phyloP scores from a whole-genome alignment of 2,888 invertebrate species.

The Blomia tropicalis region DNA sequence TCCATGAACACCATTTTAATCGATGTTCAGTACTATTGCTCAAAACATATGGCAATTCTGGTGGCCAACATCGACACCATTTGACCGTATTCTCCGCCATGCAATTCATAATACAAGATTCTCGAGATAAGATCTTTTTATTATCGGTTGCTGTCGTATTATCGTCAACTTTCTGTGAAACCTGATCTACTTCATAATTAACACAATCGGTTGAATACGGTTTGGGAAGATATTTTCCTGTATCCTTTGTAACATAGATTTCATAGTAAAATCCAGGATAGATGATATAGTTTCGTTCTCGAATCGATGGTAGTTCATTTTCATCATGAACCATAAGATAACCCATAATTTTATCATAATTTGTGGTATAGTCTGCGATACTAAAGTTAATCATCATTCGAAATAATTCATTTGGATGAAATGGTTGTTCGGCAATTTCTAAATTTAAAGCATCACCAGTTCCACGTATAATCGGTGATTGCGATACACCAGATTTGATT shows the following conservation, averaged over 20 bases:
- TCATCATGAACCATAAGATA: conserved; percentile 20
- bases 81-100: conserved; percentile 17
- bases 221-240: not conserved
- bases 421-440: conserved; percentile 21
- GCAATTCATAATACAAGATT: conserved; percentile 22
- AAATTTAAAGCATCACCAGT: conserved; percentile 4
- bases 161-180: not conserved
- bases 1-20: conserved; percentile 23
- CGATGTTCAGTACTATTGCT: conserved; percentile 6
- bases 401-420: conserved; percentile 25
- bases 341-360: conserved; percentile 17
- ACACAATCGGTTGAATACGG: conserved; percentile 24
- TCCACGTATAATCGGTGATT: conserved; percentile 15
- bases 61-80: conserved; percentile 24
- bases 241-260: conserved; percentile 18
- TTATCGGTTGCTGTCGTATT: conserved; percentile 4
- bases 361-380: conserved; percentile 13
- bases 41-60: conserved; percentile 22
- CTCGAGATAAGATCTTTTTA: conserved; percentile 11
- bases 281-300: conserved; percentile 12
- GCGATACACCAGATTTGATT: conserved; percentile 16
- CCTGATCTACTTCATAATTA: conserved; percentile 5
- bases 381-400: conserved; percentile 22
- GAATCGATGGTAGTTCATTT: conserved; percentile 8
- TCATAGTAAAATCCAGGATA: conserved; percentile 24